Base-by-base conservation (phyloP, 2,113 vertebrate species). In the Morphnarchus princeps region DNA sequence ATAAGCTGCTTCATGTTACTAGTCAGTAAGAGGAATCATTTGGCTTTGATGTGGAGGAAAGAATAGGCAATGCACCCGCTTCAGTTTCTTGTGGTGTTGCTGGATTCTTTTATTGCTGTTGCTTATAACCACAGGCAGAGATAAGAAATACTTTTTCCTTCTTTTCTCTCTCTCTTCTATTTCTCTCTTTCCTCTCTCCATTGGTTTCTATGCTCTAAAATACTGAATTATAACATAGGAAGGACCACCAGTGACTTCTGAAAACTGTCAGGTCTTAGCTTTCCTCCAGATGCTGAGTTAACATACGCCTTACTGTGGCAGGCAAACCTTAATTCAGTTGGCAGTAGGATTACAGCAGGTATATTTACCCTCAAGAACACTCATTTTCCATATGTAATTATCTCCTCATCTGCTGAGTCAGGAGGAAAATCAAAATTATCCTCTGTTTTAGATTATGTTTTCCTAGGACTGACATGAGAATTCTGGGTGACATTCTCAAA, bases 381-480 rank as follows among this genome's bases (percentile, higher is more conserved):
- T 81, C 17, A 62, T 95, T 97, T 96, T 90, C 80, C 31, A 42
- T 61, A 82, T 59, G 65, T 82, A 92, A 94, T 97, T 97, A 66
- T 87, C 82, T 81, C 58, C 13, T 89, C 69, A 50, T 94, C 65
- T 95, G 76, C 28, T 90, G 91, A 66, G 54, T 95, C 85, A 95
- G 85, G 63, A 86, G 16, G 58, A 94, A 52, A 89, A 91, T 88
- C 31, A 94, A 81, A 76, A 76, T 96, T 87, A 70, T 77, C 29
- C 24, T 82, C 42, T 71, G 36, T 36, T 92, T 95, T 90, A 93
- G 63, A 67, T 93, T 83, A 57, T 88, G 50, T 90, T 96, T 94
- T 93, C 49, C n/a, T 70, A 79, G 81, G 73, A 82, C 82, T 93
- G 87, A 70, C 10, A 4, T 58, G 62, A 95, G 92, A 90, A 91